Evolutionary conservation across 2,888 invertebrate species (phyloP).

Genomic region (Meloe dianella): DNA sequence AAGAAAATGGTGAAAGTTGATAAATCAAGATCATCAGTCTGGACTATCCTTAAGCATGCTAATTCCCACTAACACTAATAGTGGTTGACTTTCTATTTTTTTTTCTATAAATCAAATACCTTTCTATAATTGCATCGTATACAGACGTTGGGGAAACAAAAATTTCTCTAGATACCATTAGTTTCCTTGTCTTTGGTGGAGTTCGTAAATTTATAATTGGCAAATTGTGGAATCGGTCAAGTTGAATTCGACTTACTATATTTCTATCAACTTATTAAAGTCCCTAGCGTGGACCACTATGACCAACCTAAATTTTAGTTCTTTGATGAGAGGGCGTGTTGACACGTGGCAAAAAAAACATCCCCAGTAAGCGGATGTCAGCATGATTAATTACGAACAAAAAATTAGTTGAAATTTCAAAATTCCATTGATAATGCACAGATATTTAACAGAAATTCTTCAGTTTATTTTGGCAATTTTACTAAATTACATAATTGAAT

Average conservation of each 20-base stretch:
- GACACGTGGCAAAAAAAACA: too few species aligned
- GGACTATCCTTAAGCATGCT: not conserved
- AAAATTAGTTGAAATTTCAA: not conserved
- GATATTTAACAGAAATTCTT: not conserved
- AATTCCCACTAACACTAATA: not conserved
- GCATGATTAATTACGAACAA: not conserved
- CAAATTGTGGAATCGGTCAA: too few species aligned
- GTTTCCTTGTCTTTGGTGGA: too few species aligned
- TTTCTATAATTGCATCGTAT: not conserved
- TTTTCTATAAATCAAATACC: not conserved
- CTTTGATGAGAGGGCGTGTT: too few species aligned
- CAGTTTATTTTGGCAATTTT: slow-evolving; percentile 22
- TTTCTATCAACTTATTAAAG: not conserved
- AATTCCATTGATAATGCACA: slow-evolving; percentile 2
- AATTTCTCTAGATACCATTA: too few species aligned
- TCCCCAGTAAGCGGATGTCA: too few species aligned
- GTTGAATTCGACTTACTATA: too few species aligned
- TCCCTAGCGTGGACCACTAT: not conserved
- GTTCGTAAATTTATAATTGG: too few species aligned
- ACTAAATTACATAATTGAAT: slow-evolving; percentile 28
- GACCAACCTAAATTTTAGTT: not conserved
- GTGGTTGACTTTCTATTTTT: not conserved
- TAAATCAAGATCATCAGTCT: not conserved
- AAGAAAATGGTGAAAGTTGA: not conserved
- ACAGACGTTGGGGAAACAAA: too few species aligned